A percentile compares a stretch with the other conserved stretches of the same genome.
These are phyloP conservation scores for Lathronympha strigana DNA, from an alignment of 2,888 invertebrate species.

Conservation along the genomic window DNA sequence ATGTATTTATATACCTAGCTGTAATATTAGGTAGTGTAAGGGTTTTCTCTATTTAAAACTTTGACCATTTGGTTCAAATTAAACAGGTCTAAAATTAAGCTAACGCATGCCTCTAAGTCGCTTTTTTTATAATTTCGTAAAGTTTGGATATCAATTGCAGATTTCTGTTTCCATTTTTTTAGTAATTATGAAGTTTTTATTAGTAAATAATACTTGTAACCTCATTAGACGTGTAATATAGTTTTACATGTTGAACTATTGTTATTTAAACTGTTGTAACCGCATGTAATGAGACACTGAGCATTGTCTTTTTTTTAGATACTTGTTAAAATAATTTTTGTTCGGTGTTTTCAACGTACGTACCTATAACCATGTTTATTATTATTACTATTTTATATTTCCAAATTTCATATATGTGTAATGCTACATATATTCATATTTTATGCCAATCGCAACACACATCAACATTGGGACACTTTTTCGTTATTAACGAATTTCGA, in stretches of 20 bases:
- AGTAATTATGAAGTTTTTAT: not conserved
- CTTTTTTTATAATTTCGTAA: not conserved
- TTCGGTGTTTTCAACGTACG: not conserved
- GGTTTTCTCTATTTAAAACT: not conserved
- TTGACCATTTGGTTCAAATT: constrained; percentile 11
- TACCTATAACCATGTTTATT: no score
- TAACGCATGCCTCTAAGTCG: not conserved
- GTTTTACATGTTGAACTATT: not conserved
- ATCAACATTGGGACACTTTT: not conserved
- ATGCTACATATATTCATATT: no score
- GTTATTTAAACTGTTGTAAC: not conserved
- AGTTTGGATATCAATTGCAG: not conserved
- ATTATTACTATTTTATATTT: no score
- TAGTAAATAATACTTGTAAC: not conserved
- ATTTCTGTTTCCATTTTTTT: not conserved
- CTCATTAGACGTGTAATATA: not conserved
- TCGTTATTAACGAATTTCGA: not conserved
- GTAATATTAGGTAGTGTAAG: constrained; percentile 27
- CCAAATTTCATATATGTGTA: no score
- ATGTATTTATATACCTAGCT: constrained; percentile 38
- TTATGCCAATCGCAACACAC: no score
- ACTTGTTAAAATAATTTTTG: not conserved
- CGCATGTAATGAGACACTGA: not conserved
- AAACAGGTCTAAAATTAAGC: not conserved
- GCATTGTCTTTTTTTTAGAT: no score